Evolutionary conservation across 2,888 invertebrate genomes (phyloP).

Genomic region (Gastrophysa polygoni): DNA sequence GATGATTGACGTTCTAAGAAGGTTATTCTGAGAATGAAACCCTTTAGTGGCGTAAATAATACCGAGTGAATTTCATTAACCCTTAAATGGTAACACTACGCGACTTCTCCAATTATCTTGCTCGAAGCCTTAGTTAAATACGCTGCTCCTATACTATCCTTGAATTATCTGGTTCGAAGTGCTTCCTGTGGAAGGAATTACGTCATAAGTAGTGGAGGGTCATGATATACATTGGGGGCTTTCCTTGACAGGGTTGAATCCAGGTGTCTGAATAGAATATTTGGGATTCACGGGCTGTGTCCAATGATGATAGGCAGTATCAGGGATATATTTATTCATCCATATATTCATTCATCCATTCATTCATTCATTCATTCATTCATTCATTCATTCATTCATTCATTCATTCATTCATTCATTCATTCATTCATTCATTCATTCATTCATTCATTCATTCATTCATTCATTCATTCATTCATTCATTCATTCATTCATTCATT

Average conservation of each 20-base stretch:
- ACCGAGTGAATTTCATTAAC: slow-evolving; percentile 10
- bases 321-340: too few species aligned
- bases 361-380: too few species aligned
- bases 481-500: too few species aligned
- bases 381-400: too few species aligned
- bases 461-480: too few species aligned
- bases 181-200: background rate
- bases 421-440: too few species aligned
- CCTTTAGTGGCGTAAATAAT: slow-evolving; percentile 1
- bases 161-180: slow-evolving; percentile 7
- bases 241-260: background rate
- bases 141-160: slow-evolving; percentile 4
- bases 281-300: too few species aligned
- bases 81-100: slow-evolving; percentile 16
- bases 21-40: background rate
- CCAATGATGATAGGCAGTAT: too few species aligned
- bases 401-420: too few species aligned
- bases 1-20: background rate
- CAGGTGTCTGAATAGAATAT: too few species aligned
- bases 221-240: background rate
- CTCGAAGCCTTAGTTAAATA: slow-evolving; percentile 3
- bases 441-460: too few species aligned
- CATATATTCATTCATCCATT: too few species aligned
- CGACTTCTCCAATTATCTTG: slow-evolving; percentile 18
- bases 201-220: background rate